Conservation (phyloP, 2,113 vertebrate genomes). For the Xerus inauris region DNA sequence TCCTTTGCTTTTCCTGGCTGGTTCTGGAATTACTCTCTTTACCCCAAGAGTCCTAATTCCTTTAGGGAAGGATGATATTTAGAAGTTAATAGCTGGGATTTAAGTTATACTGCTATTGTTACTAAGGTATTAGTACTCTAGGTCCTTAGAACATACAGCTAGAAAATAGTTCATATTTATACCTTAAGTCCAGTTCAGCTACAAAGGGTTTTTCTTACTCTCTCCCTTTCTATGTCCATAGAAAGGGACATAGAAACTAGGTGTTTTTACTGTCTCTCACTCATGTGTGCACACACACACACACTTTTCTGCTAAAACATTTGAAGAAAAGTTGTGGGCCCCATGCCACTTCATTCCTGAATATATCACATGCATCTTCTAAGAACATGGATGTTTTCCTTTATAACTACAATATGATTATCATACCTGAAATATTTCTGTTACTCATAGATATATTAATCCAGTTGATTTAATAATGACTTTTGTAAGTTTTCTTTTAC, state of each 20-base stretch:
- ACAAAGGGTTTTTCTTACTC: not conserved
- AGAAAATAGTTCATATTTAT: not conserved
- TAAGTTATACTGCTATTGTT: not conserved
- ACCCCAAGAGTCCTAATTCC: not conserved
- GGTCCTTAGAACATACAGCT: not conserved
- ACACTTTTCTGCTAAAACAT: not conserved
- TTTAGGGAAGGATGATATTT: conserved; percentile 36
- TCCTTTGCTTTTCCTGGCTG: not conserved
- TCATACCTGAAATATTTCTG: not conserved
- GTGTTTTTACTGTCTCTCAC: not conserved
- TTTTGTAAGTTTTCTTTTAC: not conserved
- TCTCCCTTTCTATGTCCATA: not conserved
- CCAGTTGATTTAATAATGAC: not conserved
- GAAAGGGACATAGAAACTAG: too few species aligned
- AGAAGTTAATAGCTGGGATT: not conserved
- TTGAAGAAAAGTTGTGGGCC: not conserved
- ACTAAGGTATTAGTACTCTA: not conserved
- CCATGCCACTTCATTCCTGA: not conserved
- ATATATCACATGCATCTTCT: not conserved
- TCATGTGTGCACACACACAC: too few species aligned
- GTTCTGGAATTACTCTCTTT: not conserved
- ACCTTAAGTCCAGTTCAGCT: not conserved
- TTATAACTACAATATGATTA: not conserved
- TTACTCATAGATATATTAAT: not conserved
- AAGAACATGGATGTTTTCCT: conserved; percentile 26